Conservation (phyloP, 2,113 vertebrate genomes). For the Sinocyclocheilus rhinocerous region DNA sequence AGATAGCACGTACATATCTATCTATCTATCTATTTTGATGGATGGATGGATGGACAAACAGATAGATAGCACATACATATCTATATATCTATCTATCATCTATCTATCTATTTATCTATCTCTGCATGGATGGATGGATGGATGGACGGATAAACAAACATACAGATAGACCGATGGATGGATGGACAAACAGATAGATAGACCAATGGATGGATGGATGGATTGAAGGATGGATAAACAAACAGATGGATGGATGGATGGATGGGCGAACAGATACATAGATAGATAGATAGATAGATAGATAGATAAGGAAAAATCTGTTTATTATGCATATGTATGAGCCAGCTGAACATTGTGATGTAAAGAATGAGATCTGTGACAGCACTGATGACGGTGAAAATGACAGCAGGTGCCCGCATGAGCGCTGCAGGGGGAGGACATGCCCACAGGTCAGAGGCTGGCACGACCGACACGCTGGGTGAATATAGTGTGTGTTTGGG, state of each 20-base stretch:
- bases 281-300: too few species aligned
- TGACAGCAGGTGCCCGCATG: conserved; percentile 13
- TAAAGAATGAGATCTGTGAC: conserved; percentile 17
- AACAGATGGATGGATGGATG: too few species aligned
- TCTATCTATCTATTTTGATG: neutral
- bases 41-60: neutral
- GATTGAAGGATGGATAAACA: too few species aligned
- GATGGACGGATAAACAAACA: neutral
- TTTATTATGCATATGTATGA: too few species aligned
- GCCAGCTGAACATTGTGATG: too few species aligned
- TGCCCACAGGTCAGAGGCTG: conserved; percentile 44
- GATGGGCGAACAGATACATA: too few species aligned
- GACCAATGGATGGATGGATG: too few species aligned
- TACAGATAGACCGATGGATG: neutral
- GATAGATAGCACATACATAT: too few species aligned
- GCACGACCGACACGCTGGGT: conserved; percentile 68
- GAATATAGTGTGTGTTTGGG: conserved; percentile 75
- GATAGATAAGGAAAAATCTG: too few species aligned
- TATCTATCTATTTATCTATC: too few species aligned
- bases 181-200: too few species aligned
- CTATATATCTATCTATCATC: too few species aligned
- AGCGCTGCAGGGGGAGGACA: conserved; percentile 5
- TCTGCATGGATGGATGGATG: neutral
- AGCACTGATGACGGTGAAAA: neutral
- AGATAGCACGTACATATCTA: neutral